phyloP scores from a whole-genome alignment of 2,888 invertebrate species.

The Drosophila anomalata region DNA sequence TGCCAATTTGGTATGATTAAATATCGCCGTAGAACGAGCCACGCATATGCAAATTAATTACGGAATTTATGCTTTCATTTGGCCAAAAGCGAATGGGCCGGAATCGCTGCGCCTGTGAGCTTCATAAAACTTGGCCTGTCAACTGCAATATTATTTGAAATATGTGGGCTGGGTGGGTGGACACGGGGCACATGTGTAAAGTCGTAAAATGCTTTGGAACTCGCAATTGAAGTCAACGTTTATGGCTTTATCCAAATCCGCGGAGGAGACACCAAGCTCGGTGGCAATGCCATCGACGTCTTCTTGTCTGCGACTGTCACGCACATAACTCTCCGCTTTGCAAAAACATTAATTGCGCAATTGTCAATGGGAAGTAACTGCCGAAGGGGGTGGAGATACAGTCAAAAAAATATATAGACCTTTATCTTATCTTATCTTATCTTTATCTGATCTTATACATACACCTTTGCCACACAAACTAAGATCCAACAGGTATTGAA shows the following conservation, averaged over 20 bases:
- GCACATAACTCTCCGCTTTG: constrained; percentile 65
- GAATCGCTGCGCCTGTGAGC: constrained; percentile 47
- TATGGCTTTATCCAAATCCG: constrained; percentile 69
- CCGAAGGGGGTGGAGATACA: not conserved
- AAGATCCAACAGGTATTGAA: not conserved
- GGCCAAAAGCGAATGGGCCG: constrained; percentile 37
- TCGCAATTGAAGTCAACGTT: constrained; percentile 61
- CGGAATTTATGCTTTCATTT: constrained; percentile 73
- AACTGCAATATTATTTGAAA: constrained; percentile 34
- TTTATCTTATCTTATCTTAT: no score
- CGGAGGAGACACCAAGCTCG: constrained; percentile 19
- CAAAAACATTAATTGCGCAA: constrained; percentile 75
- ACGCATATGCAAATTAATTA: constrained; percentile 76
- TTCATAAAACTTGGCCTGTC: constrained; percentile 60
- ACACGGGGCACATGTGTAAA: constrained; percentile 65
- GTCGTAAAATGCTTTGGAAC: constrained; percentile 66
- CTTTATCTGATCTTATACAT: no score
- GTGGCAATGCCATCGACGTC: constrained; percentile 47
- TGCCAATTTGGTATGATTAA: constrained; percentile 68
- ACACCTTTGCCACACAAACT: not conserved
- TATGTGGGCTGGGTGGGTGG: not conserved
- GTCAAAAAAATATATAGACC: not conserved
- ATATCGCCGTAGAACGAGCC: constrained; percentile 22
- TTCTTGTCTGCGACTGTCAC: constrained; percentile 65
- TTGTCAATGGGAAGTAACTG: constrained; percentile 47